Evolutionary conservation across 2,888 invertebrate genomes (phyloP), one percentile per base, ranked within the genome.

Genomic region (Microctonus hyperodae): DNA sequence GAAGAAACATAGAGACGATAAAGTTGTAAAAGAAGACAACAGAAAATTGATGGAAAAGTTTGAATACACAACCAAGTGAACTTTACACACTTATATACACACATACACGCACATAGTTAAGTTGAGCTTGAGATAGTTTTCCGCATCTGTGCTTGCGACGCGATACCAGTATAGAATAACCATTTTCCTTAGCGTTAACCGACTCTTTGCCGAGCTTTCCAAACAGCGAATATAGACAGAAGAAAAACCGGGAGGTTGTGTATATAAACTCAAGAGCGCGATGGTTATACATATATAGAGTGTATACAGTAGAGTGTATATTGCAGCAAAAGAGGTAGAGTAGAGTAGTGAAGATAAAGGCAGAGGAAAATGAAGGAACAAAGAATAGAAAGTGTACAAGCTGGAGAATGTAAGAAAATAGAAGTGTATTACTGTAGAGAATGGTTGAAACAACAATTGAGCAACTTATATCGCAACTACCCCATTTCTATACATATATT

Each of bases 381-480:
- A 57, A 13, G 16, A 35, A 31, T 51, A 48, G 22, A 20, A 11
- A 57, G 58, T 33, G 28, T 13, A 11, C 37, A 35, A 22, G n/a
- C n/a, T n/a, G 13, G 44, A 28, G 20, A 22, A 58, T n/a, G 28
- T 13, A 58, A 63, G 28, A 57, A 58, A 40, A 56, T 40, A 25
- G 48, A 13, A 55, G 51, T 51, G 57, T 40, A 22, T 33, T 35
- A 5, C 7, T 5, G 7, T 28, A 44, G 37, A 20, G 58, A 55
- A 65, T 68, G 70, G 68, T 69, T 77, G 74, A 74, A 79, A 78
- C 78, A 80, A 79, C 79, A 79, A 73, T 74, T 74, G 74, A 68
- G 69, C 75, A 74, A 75, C 76, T 76, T 76, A 77, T 71, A 37
- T 35, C 28, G 13, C 63, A 58, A 23, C 28, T 37, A 28, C 16